Evolutionary conservation across 2,797 vertebrate genomes (phyloP).

Genomic region (Sciurus vulgaris): DNA sequence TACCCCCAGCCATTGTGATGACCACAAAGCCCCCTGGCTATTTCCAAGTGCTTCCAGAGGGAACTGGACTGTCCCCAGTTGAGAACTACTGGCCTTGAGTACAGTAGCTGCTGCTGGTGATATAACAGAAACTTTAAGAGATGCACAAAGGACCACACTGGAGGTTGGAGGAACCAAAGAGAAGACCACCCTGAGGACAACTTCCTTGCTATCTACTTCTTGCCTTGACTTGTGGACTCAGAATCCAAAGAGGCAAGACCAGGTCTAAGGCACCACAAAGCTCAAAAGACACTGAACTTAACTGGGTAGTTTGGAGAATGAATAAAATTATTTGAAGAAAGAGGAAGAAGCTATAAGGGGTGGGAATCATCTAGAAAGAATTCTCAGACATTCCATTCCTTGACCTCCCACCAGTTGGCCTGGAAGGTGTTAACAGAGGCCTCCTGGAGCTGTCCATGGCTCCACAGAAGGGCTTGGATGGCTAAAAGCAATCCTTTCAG

Average conservation of each 20-base stretch:
- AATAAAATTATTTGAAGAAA: neutral
- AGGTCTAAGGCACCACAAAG: neutral
- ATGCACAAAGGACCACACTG: neutral
- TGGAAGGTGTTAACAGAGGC: neutral
- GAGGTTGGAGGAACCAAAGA: neutral
- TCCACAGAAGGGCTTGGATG: rapidly evolving
- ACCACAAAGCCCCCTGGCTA: neutral
- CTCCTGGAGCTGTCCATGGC: neutral
- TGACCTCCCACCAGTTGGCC: neutral
- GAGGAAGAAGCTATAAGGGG: neutral
- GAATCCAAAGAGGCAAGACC: neutral
- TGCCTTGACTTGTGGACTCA: neutral
- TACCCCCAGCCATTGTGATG: neutral
- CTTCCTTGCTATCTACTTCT: neutral
- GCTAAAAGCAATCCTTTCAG: neutral
- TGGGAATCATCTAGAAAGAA: neutral
- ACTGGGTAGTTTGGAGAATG: neutral
- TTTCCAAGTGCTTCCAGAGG: neutral
- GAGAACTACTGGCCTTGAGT: neutral
- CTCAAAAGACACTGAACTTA: neutral
- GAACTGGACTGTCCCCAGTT: neutral
- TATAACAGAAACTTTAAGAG: neutral
- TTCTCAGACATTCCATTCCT: neutral
- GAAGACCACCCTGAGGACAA: neutral
- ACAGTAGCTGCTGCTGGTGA: neutral